Percentiles rank a stretch among this genome's conserved stretches.
phyloP scores from a whole-genome alignment of 2,113 vertebrate species.

The Cyrtonyx montezumae region DNA sequence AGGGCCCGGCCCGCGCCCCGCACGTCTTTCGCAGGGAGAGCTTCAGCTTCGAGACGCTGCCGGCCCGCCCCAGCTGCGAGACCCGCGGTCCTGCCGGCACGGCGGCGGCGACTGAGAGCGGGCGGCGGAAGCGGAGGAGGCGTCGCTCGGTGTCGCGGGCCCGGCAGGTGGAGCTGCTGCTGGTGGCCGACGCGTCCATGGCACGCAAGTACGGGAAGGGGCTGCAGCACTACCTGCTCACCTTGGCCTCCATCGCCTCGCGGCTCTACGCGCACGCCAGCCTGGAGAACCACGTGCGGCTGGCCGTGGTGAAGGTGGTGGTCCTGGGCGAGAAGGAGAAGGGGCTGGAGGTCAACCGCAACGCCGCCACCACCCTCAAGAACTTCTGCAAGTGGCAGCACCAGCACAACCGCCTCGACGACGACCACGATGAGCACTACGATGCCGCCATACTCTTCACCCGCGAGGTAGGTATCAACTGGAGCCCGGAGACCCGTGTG shows the following conservation, averaged over 20 bases:
- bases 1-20: conserved; percentile 75
- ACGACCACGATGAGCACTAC: conserved; percentile 90
- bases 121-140: conserved; percentile 50
- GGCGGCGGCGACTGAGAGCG: background rate
- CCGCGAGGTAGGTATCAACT: conserved; percentile 79
- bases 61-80: conserved; percentile 73
- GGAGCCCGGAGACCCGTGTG: rapidly evolving
- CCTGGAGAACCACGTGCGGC: conserved; percentile 96
- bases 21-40: conserved; percentile 86
- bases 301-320: conserved; percentile 91
- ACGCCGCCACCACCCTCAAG: conserved; percentile 93
- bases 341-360: conserved; percentile 90
- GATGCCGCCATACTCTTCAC: conserved; percentile 98
- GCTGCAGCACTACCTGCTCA: conserved; percentile 94
- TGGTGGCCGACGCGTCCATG: conserved; percentile 96
- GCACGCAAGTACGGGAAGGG: conserved; percentile 90
- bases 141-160: conserved; percentile 89
- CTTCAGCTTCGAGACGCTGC: conserved; percentile 87
- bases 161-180: conserved; percentile 93
- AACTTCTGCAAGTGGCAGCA: conserved; percentile 99
- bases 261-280: conserved; percentile 94
- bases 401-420: conserved; percentile 92
- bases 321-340: conserved; percentile 86
- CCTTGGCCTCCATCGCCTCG: conserved; percentile 93
- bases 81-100: conserved; percentile 52